phyloP scores from a whole-genome alignment of 2,888 invertebrate genomes.

The Cryptocephalus primarius region DNA sequence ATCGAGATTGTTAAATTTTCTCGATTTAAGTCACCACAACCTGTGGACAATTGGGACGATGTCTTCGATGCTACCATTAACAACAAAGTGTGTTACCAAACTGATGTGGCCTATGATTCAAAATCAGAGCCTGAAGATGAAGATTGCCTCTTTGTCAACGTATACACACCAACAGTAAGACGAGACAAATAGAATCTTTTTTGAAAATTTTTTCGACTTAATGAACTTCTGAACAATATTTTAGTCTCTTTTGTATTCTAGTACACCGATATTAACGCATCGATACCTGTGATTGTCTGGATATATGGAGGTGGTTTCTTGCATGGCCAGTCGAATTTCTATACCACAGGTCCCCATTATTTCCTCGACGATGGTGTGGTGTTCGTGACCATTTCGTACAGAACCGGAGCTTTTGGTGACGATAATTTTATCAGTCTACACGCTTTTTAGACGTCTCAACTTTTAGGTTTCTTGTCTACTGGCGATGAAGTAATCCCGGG shows the following conservation, averaged over 20 bases:
- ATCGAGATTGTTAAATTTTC: no score
- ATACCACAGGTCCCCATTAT: neutral
- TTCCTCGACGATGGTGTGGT: neutral
- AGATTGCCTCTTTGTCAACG: conserved; percentile 13
- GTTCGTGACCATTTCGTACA: conserved; percentile 1
- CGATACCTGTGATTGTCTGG: neutral
- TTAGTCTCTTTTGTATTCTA: neutral
- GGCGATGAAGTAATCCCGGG: conserved; percentile 14
- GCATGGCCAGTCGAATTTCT: neutral
- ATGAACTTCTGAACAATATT: no score
- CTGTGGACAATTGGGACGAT: conserved; percentile 3
- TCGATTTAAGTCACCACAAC: conserved; percentile 5
- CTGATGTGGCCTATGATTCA: neutral
- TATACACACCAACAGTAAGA: conserved; percentile 8
- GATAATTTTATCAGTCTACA: neutral
- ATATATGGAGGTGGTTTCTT: neutral
- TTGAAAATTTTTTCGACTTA: no score
- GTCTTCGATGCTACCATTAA: conserved; percentile 5
- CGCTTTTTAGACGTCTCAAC: no score
- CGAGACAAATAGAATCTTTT: no score
- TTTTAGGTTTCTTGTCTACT: conserved; percentile 18
- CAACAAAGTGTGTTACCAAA: conserved; percentile 9
- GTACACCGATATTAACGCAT: neutral
- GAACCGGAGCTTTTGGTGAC: neutral
- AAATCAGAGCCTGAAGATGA: conserved; percentile 6